Conservation (phyloP, 2,888 invertebrate genomes). For the Mythimna loreyi region DNA sequence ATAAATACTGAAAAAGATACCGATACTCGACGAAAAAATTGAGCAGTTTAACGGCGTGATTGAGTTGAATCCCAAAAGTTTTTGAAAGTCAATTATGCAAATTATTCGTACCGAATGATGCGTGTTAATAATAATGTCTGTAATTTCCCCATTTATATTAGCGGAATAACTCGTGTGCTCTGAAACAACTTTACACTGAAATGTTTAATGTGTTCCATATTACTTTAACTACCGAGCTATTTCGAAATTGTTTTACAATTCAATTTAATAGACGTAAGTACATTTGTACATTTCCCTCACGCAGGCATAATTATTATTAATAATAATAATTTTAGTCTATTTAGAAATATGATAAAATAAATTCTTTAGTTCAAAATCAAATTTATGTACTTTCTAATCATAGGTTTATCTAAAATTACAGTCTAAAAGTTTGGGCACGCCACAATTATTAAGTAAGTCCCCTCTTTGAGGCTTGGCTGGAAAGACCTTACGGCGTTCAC, state of each 20-base stretch:
- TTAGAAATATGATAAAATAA: too few relatives aligned
- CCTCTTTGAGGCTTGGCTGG: too few relatives aligned
- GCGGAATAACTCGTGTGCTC: slow-evolving; percentile 24
- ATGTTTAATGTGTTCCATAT: slow-evolving; percentile 1
- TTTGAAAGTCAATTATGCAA: slow-evolving; percentile 38
- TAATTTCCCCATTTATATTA: slow-evolving; percentile 28
- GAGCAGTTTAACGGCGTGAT: slow-evolving; percentile 5
- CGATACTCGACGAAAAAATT: slow-evolving; percentile 7
- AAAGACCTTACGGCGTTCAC: too few relatives aligned
- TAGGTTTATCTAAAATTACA: too few relatives aligned
- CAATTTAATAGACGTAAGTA: background rate
- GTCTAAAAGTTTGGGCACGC: too few relatives aligned
- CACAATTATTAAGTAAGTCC: too few relatives aligned
- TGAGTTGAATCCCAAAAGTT: slow-evolving; percentile 15
- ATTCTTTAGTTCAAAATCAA: too few relatives aligned
- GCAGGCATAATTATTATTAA: background rate
- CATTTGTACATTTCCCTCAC: background rate
- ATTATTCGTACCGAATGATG: slow-evolving; percentile 19
- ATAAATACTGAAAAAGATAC: too few relatives aligned
- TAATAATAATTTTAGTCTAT: background rate
- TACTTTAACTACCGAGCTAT: background rate
- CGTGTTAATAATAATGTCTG: slow-evolving; percentile 25
- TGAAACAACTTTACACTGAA: background rate
- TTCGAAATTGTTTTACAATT: background rate
- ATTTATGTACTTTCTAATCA: too few relatives aligned